Percentiles rank a stretch among this genome's conserved stretches.
Conservation (phyloP, 1,140 invertebrate genomes). For the Drosophila bocqueti region DNA sequence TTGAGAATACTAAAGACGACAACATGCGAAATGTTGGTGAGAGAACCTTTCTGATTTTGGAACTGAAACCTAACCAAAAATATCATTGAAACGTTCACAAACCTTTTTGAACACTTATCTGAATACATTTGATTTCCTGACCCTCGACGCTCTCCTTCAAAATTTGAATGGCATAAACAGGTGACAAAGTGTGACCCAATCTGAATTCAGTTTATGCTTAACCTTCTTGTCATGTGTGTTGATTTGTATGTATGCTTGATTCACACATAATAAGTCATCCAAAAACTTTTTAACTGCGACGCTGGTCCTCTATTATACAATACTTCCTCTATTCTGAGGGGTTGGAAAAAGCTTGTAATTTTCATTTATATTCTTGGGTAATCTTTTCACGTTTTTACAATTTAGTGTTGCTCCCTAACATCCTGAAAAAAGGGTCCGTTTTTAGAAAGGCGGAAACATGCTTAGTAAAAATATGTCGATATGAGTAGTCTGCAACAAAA, state of each 20-base stretch:
- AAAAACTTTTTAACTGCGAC: conserved; percentile 38
- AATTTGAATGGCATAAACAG: conserved; percentile 51
- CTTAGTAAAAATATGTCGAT: background rate
- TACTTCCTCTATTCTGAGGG: background rate
- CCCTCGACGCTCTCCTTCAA: background rate
- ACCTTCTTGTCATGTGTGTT: conserved; percentile 16
- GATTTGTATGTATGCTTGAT: conserved; percentile 14
- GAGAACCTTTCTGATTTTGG: background rate
- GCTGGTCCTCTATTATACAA: conserved; percentile 3
- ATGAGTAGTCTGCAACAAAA: conserved; percentile 1
- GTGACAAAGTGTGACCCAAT: conserved; percentile 40
- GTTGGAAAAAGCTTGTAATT: background rate
- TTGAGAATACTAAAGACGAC: background rate
- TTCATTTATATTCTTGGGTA: background rate
- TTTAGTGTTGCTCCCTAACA: background rate
- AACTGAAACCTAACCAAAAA: background rate
- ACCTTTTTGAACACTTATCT: conserved; percentile 6
- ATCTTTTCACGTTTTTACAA: too few species aligned
- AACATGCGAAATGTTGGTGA: background rate
- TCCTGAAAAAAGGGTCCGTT: conserved; percentile 3
- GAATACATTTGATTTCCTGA: conserved; percentile 11
- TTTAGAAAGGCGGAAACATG: conserved; percentile 1
- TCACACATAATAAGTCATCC: conserved; percentile 18
- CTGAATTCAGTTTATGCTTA: conserved; percentile 39
- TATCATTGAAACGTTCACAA: background rate